These are phyloP conservation scores for Orbicella faveolata DNA, from an alignment of 64 coral and sea anemone genomes.

Conservation along the genomic window DNA sequence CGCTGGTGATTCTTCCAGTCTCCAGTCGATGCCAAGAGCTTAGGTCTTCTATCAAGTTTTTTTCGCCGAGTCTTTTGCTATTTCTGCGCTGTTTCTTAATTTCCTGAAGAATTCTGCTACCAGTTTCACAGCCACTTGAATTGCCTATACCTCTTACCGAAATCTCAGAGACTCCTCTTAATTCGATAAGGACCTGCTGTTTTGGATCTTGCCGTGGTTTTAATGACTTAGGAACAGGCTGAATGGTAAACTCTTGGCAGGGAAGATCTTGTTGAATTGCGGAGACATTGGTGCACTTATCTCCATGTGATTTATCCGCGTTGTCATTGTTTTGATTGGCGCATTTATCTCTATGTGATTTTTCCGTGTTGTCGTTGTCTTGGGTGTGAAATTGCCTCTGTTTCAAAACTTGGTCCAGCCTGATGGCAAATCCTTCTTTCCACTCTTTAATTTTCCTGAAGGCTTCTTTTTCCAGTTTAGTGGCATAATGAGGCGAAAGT, in stretches of 20 bases:
- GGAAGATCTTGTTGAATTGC: neutral
- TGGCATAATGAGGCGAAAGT: slow-evolving; percentile 2
- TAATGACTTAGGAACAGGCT: neutral
- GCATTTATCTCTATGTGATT: neutral
- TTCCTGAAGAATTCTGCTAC: slow-evolving; percentile 6
- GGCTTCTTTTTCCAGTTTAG: slow-evolving; percentile 18
- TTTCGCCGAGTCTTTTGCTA: neutral
- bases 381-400: neutral
- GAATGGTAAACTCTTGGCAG: neutral
- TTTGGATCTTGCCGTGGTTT: neutral
- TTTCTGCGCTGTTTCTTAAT: slow-evolving; percentile 6
- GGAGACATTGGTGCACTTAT: neutral
- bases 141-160: neutral
- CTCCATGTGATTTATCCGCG: neutral
- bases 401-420: slow-evolving; percentile 5
- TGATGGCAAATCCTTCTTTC: slow-evolving; percentile 23
- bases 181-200: neutral
- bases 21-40: neutral
- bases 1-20: neutral
- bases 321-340: neutral
- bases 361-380: neutral
- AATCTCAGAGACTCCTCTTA: neutral
- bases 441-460: slow-evolving; percentile 31
- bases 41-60: neutral
- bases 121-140: neutral